Evolutionary conservation across 2,888 invertebrate genomes (phyloP).

Genomic region (Drosophila niveifrons): DNA sequence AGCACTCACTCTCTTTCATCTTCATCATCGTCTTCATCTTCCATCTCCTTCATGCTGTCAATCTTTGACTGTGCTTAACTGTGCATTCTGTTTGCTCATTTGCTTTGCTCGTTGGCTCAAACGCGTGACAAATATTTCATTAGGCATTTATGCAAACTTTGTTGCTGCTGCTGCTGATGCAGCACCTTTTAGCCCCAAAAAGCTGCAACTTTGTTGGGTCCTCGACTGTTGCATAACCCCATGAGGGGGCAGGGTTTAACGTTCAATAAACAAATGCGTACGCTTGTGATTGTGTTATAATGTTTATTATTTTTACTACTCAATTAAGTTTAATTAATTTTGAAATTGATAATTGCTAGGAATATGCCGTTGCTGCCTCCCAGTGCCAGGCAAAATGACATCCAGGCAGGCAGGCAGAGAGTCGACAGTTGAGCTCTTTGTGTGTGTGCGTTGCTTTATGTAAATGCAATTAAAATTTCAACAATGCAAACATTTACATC

Average conservation of each 20-base stretch:
- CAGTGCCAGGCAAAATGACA: constrained; percentile 61
- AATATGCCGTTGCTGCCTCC: constrained; percentile 39
- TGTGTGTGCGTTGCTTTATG: constrained; percentile 72
- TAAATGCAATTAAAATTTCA: constrained; percentile 83
- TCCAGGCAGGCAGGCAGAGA: constrained; percentile 28
- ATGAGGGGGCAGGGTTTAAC: constrained; percentile 15
- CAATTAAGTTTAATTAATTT: constrained; percentile 83
- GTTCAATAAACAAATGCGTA: constrained; percentile 46
- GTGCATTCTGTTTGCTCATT: constrained; percentile 73
- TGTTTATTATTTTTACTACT: constrained; percentile 80
- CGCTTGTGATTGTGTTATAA: constrained; percentile 26
- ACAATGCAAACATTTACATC: constrained; percentile 83
- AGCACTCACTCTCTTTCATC: constrained; percentile 7
- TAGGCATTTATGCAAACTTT: constrained; percentile 70
- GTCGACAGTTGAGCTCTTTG: constrained; percentile 12
- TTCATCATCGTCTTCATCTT: constrained; percentile 3
- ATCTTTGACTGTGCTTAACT: constrained; percentile 36
- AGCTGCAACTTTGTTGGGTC: constrained; percentile 60
- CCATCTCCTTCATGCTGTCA: constrained; percentile 3
- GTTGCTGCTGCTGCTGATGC: constrained; percentile 46
- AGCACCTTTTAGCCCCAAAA: constrained; percentile 62
- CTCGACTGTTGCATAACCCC: constrained; percentile 49
- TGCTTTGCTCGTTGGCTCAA: constrained; percentile 61
- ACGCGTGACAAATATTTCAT: constrained; percentile 80
- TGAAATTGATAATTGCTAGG: constrained; percentile 77